These are phyloP conservation scores for Malurus alboscapulatus DNA, from an alignment of 2,113 vertebrate genomes.

Conservation along the genomic window DNA sequence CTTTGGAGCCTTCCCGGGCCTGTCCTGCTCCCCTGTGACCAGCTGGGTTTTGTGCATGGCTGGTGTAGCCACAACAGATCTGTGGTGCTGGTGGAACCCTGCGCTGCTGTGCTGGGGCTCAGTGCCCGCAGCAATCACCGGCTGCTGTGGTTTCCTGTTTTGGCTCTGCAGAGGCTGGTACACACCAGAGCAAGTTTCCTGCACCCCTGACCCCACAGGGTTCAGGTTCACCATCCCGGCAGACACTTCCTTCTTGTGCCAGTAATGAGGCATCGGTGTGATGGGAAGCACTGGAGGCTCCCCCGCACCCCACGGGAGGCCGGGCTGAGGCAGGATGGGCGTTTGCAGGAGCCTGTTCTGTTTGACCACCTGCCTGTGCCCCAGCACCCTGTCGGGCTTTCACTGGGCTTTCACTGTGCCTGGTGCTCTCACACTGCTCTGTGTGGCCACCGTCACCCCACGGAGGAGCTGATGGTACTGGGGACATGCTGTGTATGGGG, in stretches of 20 bases:
- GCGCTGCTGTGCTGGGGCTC: fast-evolving
- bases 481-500: neutral
- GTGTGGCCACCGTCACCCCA: fast-evolving
- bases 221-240: neutral
- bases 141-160: slow-evolving; percentile 32
- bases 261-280: neutral
- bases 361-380: neutral
- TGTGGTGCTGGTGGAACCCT: fast-evolving
- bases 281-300: neutral
- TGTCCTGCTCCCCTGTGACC: neutral
- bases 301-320: neutral
- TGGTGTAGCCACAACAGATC: neutral
- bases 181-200: neutral
- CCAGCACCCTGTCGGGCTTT: fast-evolving
- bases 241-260: neutral
- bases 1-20: neutral
- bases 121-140: neutral
- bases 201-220: neutral
- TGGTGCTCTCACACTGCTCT: neutral
- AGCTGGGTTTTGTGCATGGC: fast-evolving
- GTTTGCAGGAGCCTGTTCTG: neutral
- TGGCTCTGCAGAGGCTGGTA: neutral
- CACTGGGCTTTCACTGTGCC: fast-evolving
- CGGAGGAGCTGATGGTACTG: neutral
- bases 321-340: fast-evolving